These are phyloP conservation scores for Siphamia tubifer DNA, from an alignment of 2,113 vertebrate genomes.

Conservation along the genomic window DNA sequence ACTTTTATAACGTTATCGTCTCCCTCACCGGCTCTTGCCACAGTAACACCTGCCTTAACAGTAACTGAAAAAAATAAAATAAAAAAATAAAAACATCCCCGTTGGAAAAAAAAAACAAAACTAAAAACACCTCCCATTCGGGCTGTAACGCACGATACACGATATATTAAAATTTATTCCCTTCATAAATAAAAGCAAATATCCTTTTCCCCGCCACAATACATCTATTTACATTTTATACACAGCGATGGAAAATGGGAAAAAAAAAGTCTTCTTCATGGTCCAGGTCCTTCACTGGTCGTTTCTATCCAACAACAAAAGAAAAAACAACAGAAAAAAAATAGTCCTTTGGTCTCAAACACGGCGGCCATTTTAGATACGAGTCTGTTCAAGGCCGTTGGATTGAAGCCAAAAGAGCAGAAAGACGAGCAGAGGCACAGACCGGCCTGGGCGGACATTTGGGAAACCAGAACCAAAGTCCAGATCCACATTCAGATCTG, in stretches of 20 bases:
- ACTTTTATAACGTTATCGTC: too few species aligned
- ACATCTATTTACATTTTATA: conserved; percentile 78
- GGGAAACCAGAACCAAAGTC: too few species aligned
- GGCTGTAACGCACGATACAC: conserved; percentile 75
- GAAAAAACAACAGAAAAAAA: neutral
- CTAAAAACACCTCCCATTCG: conserved; percentile 59
- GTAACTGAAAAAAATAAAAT: conserved; percentile 70
- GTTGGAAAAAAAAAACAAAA: too few species aligned
- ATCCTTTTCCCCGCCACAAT: conserved; percentile 54
- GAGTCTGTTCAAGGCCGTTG: conserved; percentile 38
- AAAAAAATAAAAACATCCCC: too few species aligned
- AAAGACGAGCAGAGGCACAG: neutral
- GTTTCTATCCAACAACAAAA: conserved; percentile 30
- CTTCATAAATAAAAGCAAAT: conserved; percentile 85
- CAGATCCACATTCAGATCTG: conserved; percentile 63
- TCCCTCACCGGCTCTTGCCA: conserved; percentile 46
- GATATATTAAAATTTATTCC: conserved; percentile 85
- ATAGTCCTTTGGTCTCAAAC: conserved; percentile 24
- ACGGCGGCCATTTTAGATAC: conserved; percentile 42
- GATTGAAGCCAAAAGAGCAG: conserved; percentile 26
- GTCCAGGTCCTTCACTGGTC: neutral
- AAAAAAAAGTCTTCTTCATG: conserved; percentile 19
- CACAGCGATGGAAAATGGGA: too few species aligned
- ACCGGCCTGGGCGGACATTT: conserved; percentile 56
- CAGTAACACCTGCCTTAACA: conserved; percentile 76